Base-by-base conservation (phyloP, 1,140 invertebrate species). In the Hesperophylax magnus region DNA sequence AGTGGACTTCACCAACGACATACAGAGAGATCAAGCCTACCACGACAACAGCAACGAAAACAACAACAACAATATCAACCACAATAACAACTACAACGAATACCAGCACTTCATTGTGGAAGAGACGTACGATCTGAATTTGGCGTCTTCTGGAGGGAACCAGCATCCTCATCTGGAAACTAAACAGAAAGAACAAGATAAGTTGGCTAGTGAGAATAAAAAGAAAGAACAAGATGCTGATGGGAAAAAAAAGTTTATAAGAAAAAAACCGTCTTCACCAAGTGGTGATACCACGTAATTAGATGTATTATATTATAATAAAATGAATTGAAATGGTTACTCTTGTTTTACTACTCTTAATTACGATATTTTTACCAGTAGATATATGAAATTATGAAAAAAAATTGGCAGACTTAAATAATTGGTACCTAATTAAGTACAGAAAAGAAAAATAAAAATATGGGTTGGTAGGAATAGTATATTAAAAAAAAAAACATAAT, bases 71-170 rank as follows among this genome's bases (percentile, higher is more conserved):
- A 47, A 47, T 8, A 47, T 47, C 39, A 47, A 47, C 65, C 27
- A 58, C 27, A 75, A 47, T 47, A 47, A 47, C 39, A 47, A 47
- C 39, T 47, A 72, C 39, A 63, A 74, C 15, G 20, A 56, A 47
- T 77, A 78, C 67, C 67, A 74, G 17, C 27, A 78, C 58, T 79
- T 82, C 15, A 79, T 58, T 63, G 56, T 83, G 5, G 82, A 81
- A 60, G 52, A 79, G 17, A 47, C 31, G n/a, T 81, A 81, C 24
- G 82, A 83, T 79, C 54, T 83, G 8, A 83, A 71, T 72, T 56
- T 83, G 71, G 82, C 82, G 31, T 83, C 82, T 7, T 83, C 82
- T 14, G 82, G 82, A 8, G 82, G 82, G 9, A 83, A 83, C 24
- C 58, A 80, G 24, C 39, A 61, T 52, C 82, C 82, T 14, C 8